Base-by-base conservation (phyloP, 2,797 vertebrate genomes). In the Sorex maritimensis region DNA sequence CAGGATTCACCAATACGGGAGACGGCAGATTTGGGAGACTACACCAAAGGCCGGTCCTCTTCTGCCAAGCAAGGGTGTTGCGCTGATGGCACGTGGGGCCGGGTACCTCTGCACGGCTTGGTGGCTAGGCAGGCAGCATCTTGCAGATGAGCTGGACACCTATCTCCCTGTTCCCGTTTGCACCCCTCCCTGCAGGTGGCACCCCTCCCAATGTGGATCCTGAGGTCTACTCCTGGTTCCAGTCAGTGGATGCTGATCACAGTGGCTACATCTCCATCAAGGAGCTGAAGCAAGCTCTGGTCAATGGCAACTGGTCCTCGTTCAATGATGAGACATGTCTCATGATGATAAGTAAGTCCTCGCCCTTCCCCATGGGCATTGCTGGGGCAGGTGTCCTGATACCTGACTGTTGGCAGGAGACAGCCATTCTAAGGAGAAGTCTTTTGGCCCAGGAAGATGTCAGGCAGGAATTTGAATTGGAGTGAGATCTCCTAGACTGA, bases 271-370 rank as follows among this genome's bases (percentile, higher is more conserved):
- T 99, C 98, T 99, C 98, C 0, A 92, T 97, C n/a, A 99, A 99
- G 97, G 99, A 99, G 97, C 98, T 99, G 89, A 99, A 99, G 89
- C 99, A 99, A 97, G 99, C 99, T 0, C 98, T 99, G 1, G 97
- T 99, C 97, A 99, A 99, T 98, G 99, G 99, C 97, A 99, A 99
- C 98, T 99, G 99, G 98, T 99, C 99, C 0, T 81, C 98, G 0
- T 99, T 99, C 98, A 99, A 98, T 5, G 99, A 99, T 0, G 99
- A 99, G 97, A 99, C 99, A 2, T 99, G 99, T 95, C 97, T 98
- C 86, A 98, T 99, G 98, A 99, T 99, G 99, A 98, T 99, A 95
- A 99, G 99, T 99, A 97, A 99, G 99, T 98, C 8, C 4, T 83
- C 30, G 26, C 58, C 58, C 61, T 72, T 71, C 85, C 28, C 9